phyloP scores from a whole-genome alignment of 2,888 invertebrate species.

The Xestia sexstrigata region DNA sequence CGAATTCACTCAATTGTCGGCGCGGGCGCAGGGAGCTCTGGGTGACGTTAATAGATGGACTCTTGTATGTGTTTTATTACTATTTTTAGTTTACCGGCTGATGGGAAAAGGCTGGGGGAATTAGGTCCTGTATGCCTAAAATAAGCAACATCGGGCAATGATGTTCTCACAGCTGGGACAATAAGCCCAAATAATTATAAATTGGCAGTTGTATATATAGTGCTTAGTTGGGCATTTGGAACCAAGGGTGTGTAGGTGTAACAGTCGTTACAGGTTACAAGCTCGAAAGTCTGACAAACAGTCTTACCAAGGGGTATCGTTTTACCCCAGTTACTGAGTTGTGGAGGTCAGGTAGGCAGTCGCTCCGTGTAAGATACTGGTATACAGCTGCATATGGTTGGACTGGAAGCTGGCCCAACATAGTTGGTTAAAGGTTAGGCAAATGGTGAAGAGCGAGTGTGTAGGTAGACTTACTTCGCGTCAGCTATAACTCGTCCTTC shows the following conservation, averaged over 20 bases:
- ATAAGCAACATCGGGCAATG: neutral
- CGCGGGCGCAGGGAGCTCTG: constrained; percentile 72
- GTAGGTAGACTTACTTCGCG: no score
- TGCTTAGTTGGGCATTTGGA: neutral
- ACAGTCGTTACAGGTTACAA: neutral
- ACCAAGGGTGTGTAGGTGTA: neutral
- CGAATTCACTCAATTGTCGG: constrained; percentile 86
- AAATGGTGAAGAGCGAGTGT: neutral
- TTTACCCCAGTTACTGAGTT: neutral
- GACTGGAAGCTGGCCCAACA: neutral
- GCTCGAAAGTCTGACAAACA: neutral
- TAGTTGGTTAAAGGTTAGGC: neutral
- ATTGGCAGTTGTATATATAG: neutral
- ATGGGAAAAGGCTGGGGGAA: constrained; percentile 13
- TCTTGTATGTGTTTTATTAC: constrained; percentile 48
- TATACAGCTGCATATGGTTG: neutral
- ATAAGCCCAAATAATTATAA: neutral
- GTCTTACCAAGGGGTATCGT: neutral
- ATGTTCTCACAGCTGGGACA: neutral
- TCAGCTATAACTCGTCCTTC: no score
- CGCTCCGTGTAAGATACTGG: neutral
- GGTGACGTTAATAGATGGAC: constrained; percentile 67
- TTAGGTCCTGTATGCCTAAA: neutral
- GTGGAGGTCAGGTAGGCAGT: neutral
- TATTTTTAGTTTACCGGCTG: constrained; percentile 56